phyloP scores from a whole-genome alignment of 2,888 invertebrate genomes.

The Drosophila neotestacea region DNA sequence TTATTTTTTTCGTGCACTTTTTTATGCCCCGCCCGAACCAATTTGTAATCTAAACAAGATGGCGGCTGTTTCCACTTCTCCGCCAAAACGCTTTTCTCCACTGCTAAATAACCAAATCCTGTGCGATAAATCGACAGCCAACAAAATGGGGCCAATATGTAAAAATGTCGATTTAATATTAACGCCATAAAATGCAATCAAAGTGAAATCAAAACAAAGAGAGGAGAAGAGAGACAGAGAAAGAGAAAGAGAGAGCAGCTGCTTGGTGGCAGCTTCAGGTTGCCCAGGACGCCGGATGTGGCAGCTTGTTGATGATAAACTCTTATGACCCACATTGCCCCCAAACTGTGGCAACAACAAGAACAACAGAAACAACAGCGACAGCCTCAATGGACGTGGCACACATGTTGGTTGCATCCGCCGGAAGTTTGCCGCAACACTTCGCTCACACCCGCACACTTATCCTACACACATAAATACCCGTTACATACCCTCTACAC shows the following conservation, averaged over 20 bases:
- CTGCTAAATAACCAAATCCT: constrained; percentile 69
- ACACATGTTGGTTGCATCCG: constrained; percentile 71
- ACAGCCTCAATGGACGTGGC: constrained; percentile 42
- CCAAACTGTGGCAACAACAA: not conserved
- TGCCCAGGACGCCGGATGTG: constrained; percentile 70
- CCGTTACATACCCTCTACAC: no score
- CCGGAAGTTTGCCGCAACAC: constrained; percentile 74
- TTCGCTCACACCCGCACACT: constrained; percentile 31
- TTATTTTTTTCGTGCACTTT: constrained; percentile 19
- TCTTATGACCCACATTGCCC: constrained; percentile 74
- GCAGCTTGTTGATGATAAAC: constrained; percentile 80
- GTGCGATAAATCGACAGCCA: constrained; percentile 54
- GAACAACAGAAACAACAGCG: not conserved
- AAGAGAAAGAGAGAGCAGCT: not conserved
- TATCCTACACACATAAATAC: constrained; percentile 6
- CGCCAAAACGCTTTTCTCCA: not conserved
- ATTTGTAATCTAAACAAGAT: constrained; percentile 82
- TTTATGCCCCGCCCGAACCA: constrained; percentile 52
- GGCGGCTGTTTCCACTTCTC: constrained; percentile 19
- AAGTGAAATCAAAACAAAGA: constrained; percentile 54
- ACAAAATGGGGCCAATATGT: constrained; percentile 37
- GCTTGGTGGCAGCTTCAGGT: constrained; percentile 58
- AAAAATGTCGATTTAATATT: constrained; percentile 73
- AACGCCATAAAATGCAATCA: constrained; percentile 73
- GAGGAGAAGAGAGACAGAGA: not conserved